These are phyloP conservation scores for Diarsia brunnea DNA, from an alignment of 2,888 invertebrate genomes.

Conservation along the genomic window DNA sequence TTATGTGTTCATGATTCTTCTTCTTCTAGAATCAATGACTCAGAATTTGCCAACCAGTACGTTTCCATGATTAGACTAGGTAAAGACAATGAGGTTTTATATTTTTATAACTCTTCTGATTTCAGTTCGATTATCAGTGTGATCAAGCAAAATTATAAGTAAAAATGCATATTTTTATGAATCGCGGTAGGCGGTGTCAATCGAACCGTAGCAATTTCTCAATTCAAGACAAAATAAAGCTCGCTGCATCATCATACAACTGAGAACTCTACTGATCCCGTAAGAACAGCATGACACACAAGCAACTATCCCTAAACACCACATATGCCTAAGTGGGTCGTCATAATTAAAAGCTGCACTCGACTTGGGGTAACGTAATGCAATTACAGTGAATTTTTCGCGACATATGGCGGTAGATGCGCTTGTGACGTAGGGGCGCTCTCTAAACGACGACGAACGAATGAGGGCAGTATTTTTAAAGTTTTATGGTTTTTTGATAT, in stretches of 20 bases:
- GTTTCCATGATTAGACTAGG: too few species aligned
- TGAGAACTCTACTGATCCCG: conserved; percentile 21
- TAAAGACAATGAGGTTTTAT: too few species aligned
- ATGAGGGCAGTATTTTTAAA: conserved; percentile 37
- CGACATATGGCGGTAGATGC: conserved; percentile 87
- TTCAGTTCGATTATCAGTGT: not conserved
- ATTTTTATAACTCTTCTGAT: not conserved
- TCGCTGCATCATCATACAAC: not conserved
- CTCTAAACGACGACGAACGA: conserved; percentile 64
- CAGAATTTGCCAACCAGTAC: too few species aligned
- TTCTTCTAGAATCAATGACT: too few species aligned
- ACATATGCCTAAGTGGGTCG: conserved; percentile 89
- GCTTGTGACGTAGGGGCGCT: conserved; percentile 70
- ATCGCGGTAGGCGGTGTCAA: not conserved
- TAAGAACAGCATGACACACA: conserved; percentile 27
- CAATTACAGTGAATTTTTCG: conserved; percentile 90
- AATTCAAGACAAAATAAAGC: not conserved
- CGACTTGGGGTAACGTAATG: conserved; percentile 88
- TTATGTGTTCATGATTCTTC: too few species aligned
- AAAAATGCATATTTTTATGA: too few species aligned
- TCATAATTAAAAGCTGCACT: conserved; percentile 87
- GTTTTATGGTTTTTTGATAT: conserved; percentile 57
- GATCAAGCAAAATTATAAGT: not conserved
- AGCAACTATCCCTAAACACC: conserved; percentile 70
- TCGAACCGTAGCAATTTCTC: not conserved